Base-by-base conservation (phyloP, 2,888 invertebrate species). In the Lagria hirta region DNA sequence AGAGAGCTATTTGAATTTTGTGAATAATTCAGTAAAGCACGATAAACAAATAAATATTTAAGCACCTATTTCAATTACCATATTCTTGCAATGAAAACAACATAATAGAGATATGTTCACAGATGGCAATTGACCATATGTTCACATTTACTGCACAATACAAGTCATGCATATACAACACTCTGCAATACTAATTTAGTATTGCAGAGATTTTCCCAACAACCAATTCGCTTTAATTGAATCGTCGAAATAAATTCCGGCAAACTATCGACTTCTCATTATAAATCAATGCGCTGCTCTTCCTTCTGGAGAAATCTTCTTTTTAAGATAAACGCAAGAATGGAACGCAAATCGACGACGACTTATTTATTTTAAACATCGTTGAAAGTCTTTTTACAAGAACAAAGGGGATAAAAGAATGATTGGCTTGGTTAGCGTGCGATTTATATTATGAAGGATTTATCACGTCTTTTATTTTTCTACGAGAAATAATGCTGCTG, bases 171-270 rank as follows among this genome's bases (percentile, higher is more conserved):
- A 58, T 58, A 57, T 52, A 57, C 57, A 57, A 58, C 55, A 56
- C 54, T 56, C 62, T 60, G 61, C 62, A 61, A 65, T 66, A 62
- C 66, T 65, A 65, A 65, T 65, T 62, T 52, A 55, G 61, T 63
- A 62, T 58, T 61, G 61, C 55, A 58, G 41, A 60, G 61, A 57
- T 56, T 62, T 62, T 60, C 60, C 52, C 57, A 51, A 59, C 62
- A 62, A 64, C 66, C 64, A 64, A 64, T 64, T 60, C 62, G 57
- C 60, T 65, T 64, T 65, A 65, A 66, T 66, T 64, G 66, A 66
- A 66, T 65, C 60, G 62, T 35, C 48, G 64, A 64, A n/a, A 66
- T 66, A 65, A 64, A 64, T 65, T 64, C 63, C 57, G 44, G 43
- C 42, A 43, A 44, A 48, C 43, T 55, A 58, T 57, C 54, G 52